Conservation (phyloP, 1,140 invertebrate genomes). For the Drosophila teissieri region DNA sequence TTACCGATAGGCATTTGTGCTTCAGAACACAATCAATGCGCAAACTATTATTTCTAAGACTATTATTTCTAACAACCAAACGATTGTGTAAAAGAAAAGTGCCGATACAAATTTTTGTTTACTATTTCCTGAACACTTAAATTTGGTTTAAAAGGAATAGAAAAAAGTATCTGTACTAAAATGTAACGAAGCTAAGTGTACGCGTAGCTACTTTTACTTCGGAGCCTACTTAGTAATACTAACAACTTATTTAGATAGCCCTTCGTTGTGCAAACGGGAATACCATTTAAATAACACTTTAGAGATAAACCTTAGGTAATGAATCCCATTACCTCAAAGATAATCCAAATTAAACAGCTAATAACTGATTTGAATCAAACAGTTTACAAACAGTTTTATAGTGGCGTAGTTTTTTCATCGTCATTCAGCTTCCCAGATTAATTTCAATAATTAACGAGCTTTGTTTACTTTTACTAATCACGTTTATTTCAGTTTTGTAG, state of each 20-base stretch:
- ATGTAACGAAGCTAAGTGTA: not conserved
- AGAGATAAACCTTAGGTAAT: too few species aligned
- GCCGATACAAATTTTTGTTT: not conserved
- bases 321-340: too few species aligned
- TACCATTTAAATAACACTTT: too few species aligned
- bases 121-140: conserved; percentile 15
- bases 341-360: too few species aligned
- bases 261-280: too few species aligned
- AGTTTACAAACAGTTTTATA: too few species aligned
- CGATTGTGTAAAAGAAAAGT: not conserved
- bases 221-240: not conserved
- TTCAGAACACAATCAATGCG: too few species aligned
- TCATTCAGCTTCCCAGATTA: not conserved
- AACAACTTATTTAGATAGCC: too few species aligned
- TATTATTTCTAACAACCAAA: conserved; percentile 9
- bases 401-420: not conserved
- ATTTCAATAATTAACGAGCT: not conserved
- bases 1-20: not conserved
- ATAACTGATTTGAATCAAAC: too few species aligned
- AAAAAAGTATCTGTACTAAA: not conserved
- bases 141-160: conserved; percentile 57
- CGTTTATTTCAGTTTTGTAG: conserved; percentile 74
- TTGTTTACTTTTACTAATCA: conserved; percentile 71
- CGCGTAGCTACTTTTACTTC: not conserved
- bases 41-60: not conserved